These are phyloP conservation scores for Acropternis orthonyx DNA, from an alignment of 2,797 vertebrate genomes.

Conservation along the genomic window DNA sequence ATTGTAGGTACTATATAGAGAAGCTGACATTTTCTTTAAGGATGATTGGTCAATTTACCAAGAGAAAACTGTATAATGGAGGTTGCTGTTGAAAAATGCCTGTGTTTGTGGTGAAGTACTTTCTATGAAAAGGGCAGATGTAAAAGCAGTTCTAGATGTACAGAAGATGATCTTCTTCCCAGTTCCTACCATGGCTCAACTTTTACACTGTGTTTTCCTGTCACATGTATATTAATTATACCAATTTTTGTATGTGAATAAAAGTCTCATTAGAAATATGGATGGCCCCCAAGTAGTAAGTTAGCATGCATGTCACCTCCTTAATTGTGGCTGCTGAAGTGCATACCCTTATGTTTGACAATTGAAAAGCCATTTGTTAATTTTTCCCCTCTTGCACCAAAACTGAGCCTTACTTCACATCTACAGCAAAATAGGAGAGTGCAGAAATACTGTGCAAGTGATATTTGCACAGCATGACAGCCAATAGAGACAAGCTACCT, in stretches of 20 bases:
- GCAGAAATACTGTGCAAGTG: not conserved
- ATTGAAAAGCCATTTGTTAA: not conserved
- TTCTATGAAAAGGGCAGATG: not conserved
- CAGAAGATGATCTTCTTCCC: not conserved
- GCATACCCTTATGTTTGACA: not conserved
- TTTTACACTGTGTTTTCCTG: not conserved
- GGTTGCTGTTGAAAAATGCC: not conserved
- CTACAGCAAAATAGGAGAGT: not conserved
- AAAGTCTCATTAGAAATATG: not conserved
- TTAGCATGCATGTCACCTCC: not conserved
- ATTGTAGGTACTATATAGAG: not conserved
- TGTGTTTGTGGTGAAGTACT: not conserved
- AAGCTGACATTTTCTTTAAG: conserved; percentile 13
- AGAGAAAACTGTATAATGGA: not conserved
- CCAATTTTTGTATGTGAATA: not conserved
- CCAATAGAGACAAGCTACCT: not conserved
- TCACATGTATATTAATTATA: not conserved
- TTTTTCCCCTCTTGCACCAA: not conserved
- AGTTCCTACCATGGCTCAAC: not conserved
- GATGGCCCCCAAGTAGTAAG: not conserved
- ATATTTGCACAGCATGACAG: not conserved
- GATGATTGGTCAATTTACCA: not conserved
- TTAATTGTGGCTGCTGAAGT: not conserved
- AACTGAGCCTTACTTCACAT: not conserved
- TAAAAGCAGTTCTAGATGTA: not conserved